phyloP scores from a whole-genome alignment of 2,888 invertebrate species.

The Synanthedon myopaeformis region DNA sequence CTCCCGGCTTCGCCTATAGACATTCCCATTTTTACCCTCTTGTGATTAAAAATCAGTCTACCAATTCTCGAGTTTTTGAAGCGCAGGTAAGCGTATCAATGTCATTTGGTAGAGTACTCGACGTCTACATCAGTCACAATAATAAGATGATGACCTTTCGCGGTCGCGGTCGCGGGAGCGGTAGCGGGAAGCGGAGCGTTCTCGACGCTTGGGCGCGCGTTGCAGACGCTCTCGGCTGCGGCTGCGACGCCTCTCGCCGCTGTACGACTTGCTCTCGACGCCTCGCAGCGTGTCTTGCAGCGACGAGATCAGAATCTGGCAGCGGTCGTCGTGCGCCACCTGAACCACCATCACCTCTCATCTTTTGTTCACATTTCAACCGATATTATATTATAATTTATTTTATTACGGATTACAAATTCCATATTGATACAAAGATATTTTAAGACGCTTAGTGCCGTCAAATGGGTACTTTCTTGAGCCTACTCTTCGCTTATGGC shows the following conservation, averaged over 20 bases:
- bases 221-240: slow-evolving; percentile 51
- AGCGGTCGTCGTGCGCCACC: slow-evolving; percentile 95
- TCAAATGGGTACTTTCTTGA: too few species aligned
- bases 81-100: not conserved
- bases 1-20: too few species aligned
- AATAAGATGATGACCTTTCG: slow-evolving; percentile 33
- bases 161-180: slow-evolving; percentile 54
- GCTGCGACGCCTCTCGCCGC: slow-evolving; percentile 64
- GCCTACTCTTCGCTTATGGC: too few species aligned
- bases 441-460: too few species aligned
- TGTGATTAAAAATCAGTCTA: too few species aligned
- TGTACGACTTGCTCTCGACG: slow-evolving; percentile 97
- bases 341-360: slow-evolving; percentile 12
- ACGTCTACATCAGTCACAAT: too few species aligned
- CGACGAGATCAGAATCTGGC: slow-evolving; percentile 96
- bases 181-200: slow-evolving; percentile 51
- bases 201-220: slow-evolving; percentile 48
- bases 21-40: too few species aligned
- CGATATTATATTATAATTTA: too few species aligned
- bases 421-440: too few species aligned
- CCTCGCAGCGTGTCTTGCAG: slow-evolving; percentile 97
- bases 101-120: not conserved
- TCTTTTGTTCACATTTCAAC: too few species aligned
- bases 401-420: too few species aligned
- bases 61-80: too few species aligned